Percentiles rank a stretch among this genome's conserved stretches.
Conservation (phyloP, 2,888 invertebrate species). For the Tinea trinotella region DNA sequence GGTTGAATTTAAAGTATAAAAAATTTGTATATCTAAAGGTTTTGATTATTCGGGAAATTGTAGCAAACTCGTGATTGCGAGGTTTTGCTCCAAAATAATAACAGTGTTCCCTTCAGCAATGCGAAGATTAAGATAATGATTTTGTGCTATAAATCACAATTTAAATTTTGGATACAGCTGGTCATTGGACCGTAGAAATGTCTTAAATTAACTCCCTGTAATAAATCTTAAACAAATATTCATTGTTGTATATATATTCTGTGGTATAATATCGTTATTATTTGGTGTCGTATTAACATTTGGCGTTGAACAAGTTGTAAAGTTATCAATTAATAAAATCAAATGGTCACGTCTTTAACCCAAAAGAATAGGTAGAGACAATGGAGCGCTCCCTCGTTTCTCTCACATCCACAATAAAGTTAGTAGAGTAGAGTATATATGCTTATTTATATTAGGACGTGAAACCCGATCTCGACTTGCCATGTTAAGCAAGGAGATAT, state of each 20-base stretch:
- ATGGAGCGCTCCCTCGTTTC: too few species aligned
- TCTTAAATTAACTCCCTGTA: not conserved
- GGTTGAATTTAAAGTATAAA: not conserved
- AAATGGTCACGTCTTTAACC: too few species aligned
- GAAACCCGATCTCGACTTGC: too few species aligned
- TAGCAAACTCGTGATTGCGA: slow-evolving; percentile 4
- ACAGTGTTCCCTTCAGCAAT: not conserved
- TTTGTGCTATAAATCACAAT: not conserved
- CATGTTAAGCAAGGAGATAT: too few species aligned
- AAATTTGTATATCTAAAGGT: not conserved
- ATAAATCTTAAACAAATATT: not conserved
- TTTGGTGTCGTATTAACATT: too few species aligned
- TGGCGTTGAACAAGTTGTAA: too few species aligned
- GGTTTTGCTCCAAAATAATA: slow-evolving; percentile 3
- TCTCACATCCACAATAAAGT: too few species aligned
- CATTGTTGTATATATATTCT: not conserved
- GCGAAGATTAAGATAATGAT: slow-evolving; percentile 3
- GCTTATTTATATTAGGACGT: too few species aligned
- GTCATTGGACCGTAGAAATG: not conserved
- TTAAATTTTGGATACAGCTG: not conserved
- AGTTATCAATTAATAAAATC: too few species aligned
- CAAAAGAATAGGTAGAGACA: too few species aligned
- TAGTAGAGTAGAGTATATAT: too few species aligned
- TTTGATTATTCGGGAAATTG: not conserved
- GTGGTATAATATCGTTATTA: too few species aligned